Conservation (phyloP, 2,888 invertebrate genomes). For the Hyles lineata region DNA sequence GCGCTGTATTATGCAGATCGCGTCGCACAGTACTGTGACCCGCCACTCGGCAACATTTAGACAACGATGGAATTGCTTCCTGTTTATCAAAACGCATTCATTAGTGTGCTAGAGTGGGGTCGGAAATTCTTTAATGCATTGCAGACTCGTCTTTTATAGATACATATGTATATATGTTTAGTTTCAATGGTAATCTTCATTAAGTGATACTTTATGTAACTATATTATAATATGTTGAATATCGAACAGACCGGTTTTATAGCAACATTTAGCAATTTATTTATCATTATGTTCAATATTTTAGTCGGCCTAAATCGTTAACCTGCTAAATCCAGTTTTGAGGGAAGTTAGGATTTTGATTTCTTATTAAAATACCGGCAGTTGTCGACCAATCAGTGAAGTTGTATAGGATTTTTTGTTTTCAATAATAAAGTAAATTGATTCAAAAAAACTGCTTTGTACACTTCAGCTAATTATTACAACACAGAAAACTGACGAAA, state of each 20-base stretch:
- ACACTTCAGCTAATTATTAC: too few species aligned
- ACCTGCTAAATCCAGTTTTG: too few species aligned
- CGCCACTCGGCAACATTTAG: not conserved
- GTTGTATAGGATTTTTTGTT: too few species aligned
- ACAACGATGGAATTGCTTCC: slow-evolving; percentile 19
- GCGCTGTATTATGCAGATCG: slow-evolving; percentile 7
- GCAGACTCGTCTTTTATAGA: not conserved
- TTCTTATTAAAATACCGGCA: too few species aligned
- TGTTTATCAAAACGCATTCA: slow-evolving; percentile 7
- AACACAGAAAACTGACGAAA: too few species aligned
- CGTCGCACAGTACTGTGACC: not conserved
- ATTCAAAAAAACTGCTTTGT: too few species aligned
- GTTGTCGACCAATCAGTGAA: too few species aligned
- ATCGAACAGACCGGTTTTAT: not conserved
- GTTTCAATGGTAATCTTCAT: not conserved
- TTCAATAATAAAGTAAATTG: too few species aligned
- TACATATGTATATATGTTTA: not conserved
- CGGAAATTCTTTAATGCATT: not conserved
- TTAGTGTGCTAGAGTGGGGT: slow-evolving; percentile 48
- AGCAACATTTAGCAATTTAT: too few species aligned
- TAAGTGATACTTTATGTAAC: not conserved
- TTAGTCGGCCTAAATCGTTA: too few species aligned
- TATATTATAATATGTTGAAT: not conserved
- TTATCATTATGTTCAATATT: too few species aligned
- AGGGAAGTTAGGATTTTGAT: too few species aligned